These are phyloP conservation scores for Blennius ocellaris DNA, from an alignment of 2,113 vertebrate genomes.

Conservation along the genomic window DNA sequence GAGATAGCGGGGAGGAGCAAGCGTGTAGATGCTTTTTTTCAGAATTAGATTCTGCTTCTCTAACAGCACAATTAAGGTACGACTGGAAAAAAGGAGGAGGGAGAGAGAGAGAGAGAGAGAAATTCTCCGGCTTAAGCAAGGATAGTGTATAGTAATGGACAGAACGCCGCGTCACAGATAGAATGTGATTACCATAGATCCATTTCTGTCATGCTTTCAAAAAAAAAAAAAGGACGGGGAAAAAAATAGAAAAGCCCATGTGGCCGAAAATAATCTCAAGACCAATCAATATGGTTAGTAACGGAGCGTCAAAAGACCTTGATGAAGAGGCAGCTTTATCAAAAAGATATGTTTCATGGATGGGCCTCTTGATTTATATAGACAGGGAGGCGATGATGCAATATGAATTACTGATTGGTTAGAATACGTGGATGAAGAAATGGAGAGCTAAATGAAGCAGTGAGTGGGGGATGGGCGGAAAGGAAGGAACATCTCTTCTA, in stretches of 20 bases:
- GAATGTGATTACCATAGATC: slow-evolving; percentile 84
- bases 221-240: slow-evolving; percentile 33
- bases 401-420: slow-evolving; percentile 64
- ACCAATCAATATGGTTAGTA: slow-evolving; percentile 75
- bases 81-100: slow-evolving; percentile 10
- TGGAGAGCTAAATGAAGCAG: slow-evolving; percentile 42
- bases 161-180: slow-evolving; percentile 65
- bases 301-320: slow-evolving; percentile 62
- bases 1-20: slow-evolving; percentile 33
- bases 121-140: slow-evolving; percentile 47
- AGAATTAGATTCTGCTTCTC: slow-evolving; percentile 79
- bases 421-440: slow-evolving; percentile 32
- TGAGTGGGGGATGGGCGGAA: slow-evolving; percentile 11
- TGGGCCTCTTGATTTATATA: slow-evolving; percentile 67
- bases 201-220: slow-evolving; percentile 76
- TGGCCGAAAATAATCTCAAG: slow-evolving; percentile 72
- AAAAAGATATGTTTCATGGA: slow-evolving; percentile 74
- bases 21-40: slow-evolving; percentile 74
- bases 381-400: slow-evolving; percentile 65
- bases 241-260: slow-evolving; percentile 50
- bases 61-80: slow-evolving; percentile 77
- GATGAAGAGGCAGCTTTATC: slow-evolving; percentile 74
- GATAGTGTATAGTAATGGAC: slow-evolving; percentile 71
- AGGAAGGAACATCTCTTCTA: slow-evolving; percentile 19
- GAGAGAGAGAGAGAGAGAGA: slow-evolving; percentile 16